phyloP scores from a whole-genome alignment of 53 echinoderm and acorn worm species.

The Glandiceps talaboti region DNA sequence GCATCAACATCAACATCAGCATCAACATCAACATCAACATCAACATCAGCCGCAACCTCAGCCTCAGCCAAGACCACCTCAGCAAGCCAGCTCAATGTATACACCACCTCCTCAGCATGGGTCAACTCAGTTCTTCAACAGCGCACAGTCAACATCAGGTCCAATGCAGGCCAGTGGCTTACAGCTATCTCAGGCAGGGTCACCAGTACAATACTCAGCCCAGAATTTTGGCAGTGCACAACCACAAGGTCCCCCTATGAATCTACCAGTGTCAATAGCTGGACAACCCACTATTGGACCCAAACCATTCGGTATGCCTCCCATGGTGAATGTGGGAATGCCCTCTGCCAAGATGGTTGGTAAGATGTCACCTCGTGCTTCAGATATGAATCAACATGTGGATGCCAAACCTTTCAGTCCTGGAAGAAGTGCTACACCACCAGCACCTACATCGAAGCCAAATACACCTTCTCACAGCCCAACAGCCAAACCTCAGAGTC shows the following conservation, averaged over 20 bases:
- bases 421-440: constrained; percentile 4
- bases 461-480: background rate
- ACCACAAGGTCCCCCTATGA: background rate
- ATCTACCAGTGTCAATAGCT: background rate
- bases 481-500: background rate
- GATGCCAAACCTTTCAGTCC: constrained; percentile 98
- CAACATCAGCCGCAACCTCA: constrained; percentile 4
- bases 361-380: constrained; percentile 18
- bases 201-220: background rate
- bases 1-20: constrained; percentile 22
- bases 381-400: constrained; percentile 84
- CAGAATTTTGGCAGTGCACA: background rate
- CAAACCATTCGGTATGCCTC: background rate
- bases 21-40: constrained; percentile 14
- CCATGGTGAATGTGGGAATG: background rate
- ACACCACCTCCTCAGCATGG: background rate
- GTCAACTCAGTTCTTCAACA: background rate
- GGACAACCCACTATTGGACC: background rate
- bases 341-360: background rate
- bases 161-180: background rate
- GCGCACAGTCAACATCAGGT: background rate
- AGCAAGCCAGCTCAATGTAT: background rate
- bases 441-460: background rate
- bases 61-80: constrained; percentile 14
- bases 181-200: background rate